Evolutionary conservation across 30 jellyfish, hydroid and myxozoan species (phyloP).

Genomic region (Pelagia noctiluca): DNA sequence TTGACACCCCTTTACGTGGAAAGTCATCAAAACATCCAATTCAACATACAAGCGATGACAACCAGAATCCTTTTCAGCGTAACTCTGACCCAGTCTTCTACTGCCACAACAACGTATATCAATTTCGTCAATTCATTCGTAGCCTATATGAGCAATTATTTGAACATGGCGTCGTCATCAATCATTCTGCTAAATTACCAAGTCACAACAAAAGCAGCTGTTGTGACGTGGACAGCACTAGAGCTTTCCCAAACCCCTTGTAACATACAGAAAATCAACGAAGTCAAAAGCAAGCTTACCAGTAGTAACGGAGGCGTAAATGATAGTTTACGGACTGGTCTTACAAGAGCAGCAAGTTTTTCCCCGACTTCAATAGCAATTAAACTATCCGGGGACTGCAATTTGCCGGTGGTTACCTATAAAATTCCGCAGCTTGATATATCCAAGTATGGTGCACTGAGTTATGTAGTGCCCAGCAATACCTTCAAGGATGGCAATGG

Average conservation of each 20-base stretch:
- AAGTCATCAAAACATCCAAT: slow-evolving; percentile 43
- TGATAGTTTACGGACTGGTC: slow-evolving; percentile 15
- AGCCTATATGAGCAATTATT: slow-evolving; percentile 44
- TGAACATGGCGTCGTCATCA: slow-evolving; percentile 29
- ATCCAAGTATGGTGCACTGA: slow-evolving; percentile 70
- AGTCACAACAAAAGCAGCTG: not conserved
- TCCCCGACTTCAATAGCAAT: slow-evolving; percentile 11
- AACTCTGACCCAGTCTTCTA: slow-evolving; percentile 30
- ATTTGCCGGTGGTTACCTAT: slow-evolving; percentile 51
- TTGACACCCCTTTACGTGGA: slow-evolving; percentile 51
- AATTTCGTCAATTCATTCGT: slow-evolving; percentile 28
- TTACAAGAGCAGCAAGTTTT: not conserved
- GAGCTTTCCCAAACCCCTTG: slow-evolving; percentile 38
- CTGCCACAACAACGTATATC: slow-evolving; percentile 14
- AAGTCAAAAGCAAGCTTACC: slow-evolving; percentile 14
- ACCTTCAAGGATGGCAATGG: slow-evolving; percentile 78
- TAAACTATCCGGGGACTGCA: slow-evolving; percentile 47
- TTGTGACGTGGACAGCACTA: slow-evolving; percentile 37
- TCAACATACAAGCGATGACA: slow-evolving; percentile 13
- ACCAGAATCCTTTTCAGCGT: slow-evolving; percentile 6
- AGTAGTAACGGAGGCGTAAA: slow-evolving; percentile 48
- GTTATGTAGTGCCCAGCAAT: slow-evolving; percentile 55
- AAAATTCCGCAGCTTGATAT: slow-evolving; percentile 68
- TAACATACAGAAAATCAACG: slow-evolving; percentile 11
- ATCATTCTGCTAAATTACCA: slow-evolving; percentile 13